Evolutionary conservation across 2,797 vertebrate species (phyloP).

Genomic region (Morelia viridis): DNA sequence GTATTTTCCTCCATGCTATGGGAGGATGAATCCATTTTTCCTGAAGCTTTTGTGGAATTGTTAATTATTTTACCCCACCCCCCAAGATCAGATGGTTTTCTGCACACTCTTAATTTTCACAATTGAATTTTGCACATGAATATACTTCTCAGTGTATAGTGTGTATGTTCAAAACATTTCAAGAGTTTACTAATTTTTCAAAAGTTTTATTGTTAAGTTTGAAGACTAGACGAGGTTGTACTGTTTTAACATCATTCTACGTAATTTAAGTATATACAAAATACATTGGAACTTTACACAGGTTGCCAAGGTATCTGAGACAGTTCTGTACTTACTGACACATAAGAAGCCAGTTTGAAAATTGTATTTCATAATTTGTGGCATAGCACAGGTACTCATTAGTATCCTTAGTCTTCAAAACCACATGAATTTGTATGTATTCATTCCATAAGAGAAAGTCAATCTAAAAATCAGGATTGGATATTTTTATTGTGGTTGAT

Average conservation of each 20-base stretch:
- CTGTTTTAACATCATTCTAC: slow-evolving; percentile 80
- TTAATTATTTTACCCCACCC: background rate
- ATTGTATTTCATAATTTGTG: slow-evolving; percentile 68
- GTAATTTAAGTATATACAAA: slow-evolving; percentile 81
- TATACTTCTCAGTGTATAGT: background rate
- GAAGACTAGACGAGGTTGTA: slow-evolving; percentile 82
- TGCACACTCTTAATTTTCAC: background rate
- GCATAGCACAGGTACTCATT: slow-evolving; percentile 71
- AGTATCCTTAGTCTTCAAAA: slow-evolving; percentile 72
- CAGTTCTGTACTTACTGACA: slow-evolving; percentile 72
- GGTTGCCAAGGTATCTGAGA: slow-evolving; percentile 72
- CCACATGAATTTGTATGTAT: slow-evolving; percentile 66
- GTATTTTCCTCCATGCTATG: background rate
- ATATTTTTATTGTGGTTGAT: background rate
- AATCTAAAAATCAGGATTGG: slow-evolving; percentile 66
- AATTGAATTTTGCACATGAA: background rate
- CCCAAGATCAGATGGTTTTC: background rate
- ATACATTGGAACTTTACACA: slow-evolving; percentile 76
- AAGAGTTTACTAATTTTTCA: slow-evolving; percentile 71
- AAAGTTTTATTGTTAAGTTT: slow-evolving; percentile 84
- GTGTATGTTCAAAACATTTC: slow-evolving; percentile 46
- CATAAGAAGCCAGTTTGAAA: slow-evolving; percentile 72
- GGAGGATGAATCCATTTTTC: background rate
- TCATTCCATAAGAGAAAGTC: slow-evolving; percentile 80
- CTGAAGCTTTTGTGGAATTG: background rate